Percentiles rank a stretch among this genome's conserved stretches.
These are phyloP conservation scores for Chinchilla lanigera DNA, from an alignment of 2,113 vertebrate species.

Conservation along the genomic window DNA sequence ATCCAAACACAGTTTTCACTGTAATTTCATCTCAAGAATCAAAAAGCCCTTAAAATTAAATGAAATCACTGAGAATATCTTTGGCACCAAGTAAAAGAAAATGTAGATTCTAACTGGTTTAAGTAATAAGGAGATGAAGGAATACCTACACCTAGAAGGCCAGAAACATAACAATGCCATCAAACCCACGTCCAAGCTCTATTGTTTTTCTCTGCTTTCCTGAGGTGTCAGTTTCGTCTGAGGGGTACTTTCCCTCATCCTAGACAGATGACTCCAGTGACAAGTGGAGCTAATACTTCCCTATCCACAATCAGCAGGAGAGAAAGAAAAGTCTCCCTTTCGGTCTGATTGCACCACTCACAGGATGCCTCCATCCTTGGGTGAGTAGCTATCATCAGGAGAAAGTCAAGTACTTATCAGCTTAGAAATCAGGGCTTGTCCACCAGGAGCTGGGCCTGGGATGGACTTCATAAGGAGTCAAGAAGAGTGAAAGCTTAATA, in stretches of 20 bases:
- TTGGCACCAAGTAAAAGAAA: conserved; percentile 19
- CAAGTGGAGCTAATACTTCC: neutral
- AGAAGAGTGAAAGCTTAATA: neutral
- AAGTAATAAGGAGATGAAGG: neutral
- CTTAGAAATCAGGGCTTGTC: neutral
- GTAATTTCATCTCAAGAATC: neutral
- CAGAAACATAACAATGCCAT: neutral
- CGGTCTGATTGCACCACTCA: neutral
- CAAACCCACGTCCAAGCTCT: neutral
- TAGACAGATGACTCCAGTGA: neutral
- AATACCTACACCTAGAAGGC: neutral
- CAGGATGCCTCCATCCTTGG: neutral
- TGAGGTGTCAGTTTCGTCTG: neutral
- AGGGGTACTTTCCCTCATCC: neutral
- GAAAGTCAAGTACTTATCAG: neutral
- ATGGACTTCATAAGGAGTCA: neutral
- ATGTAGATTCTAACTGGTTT: neutral
- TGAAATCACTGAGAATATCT: neutral
- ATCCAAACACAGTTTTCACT: neutral
- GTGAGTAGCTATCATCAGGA: neutral
- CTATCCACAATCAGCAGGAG: neutral
- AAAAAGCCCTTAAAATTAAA: neutral
- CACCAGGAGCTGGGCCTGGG: neutral
- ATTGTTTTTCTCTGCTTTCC: neutral
- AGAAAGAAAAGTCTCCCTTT: neutral